Evolutionary conservation across 2,888 invertebrate genomes (phyloP).

Genomic region (Hydraecia micacea): DNA sequence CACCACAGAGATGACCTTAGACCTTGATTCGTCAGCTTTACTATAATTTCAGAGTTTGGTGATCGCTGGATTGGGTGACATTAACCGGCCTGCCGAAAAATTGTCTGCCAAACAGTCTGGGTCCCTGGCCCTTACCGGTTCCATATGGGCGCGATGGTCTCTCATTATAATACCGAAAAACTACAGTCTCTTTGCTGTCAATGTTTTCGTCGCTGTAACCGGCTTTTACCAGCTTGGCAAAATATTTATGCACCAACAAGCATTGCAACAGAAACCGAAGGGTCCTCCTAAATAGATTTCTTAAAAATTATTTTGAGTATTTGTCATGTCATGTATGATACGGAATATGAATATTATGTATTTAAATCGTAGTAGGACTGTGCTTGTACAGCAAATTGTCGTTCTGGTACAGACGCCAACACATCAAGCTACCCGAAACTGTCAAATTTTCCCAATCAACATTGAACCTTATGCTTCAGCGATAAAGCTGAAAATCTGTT

Average conservation of each 20-base stretch:
- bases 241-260: constrained; percentile 86
- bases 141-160: constrained; percentile 98
- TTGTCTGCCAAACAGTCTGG: constrained; percentile 95
- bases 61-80: constrained; percentile 96
- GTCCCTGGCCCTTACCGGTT: constrained; percentile 93
- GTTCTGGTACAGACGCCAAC: not conserved
- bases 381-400: not conserved
- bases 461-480: no score
- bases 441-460: no score
- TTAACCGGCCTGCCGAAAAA: constrained; percentile 96
- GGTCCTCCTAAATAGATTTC: not conserved
- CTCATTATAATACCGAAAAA: constrained; percentile 99
- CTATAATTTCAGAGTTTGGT: constrained; percentile 93
- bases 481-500: no score
- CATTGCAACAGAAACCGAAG: constrained; percentile 18
- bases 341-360: not conserved
- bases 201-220: constrained; percentile 97
- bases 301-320: not conserved
- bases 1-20: not conserved
- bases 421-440: no score
- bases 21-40: constrained; percentile 39
- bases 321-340: not conserved
- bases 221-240: constrained; percentile 96
- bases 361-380: not conserved
- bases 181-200: constrained; percentile 98